Base-by-base conservation (phyloP, 1,140 invertebrate species). In the Drosophila varians region DNA sequence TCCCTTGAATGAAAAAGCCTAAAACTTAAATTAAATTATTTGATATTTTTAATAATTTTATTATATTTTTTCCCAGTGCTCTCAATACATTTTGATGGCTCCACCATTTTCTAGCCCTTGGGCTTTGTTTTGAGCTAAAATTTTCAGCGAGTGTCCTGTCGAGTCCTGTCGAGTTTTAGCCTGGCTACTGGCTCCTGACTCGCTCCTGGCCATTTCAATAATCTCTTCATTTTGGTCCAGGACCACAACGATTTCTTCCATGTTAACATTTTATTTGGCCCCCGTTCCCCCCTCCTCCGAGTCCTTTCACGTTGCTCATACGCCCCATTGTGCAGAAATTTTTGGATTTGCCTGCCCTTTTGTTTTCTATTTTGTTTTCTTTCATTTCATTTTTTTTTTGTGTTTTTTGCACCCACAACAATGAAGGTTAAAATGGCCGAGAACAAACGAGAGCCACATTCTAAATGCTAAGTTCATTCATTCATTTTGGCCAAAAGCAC, bases 181-280 rank as follows among this genome's bases (percentile, higher is more conserved):
- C 25, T 23, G 21, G 5, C 21, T 7, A 5, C 25, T 26, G 6
- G 4, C 25, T 26, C 28, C 25, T 7, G 26, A 11, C 4, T 25
- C 9, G 12, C 25, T 55, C 36, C 18, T 72, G 80, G 76, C 60
- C 76, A 87, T 86, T 86, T 80, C 77, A 86, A 84, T 86, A 86
- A 86, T 86, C 80, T 86, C 82, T 86, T 86, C 82, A 86, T 86
- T 86, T 77, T 56, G 38, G n/a, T n/a, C 43, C 31, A 21, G 28
- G 40, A 38, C 71, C 71, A 65, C 61, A 83, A 74, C 52, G 74
- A 70, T 75, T 76, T 60, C 48, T 61, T 66, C 42, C 80, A 76
- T 84, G 76, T 86, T 87, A 87, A 87, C 80, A 87, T 87, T 86
- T 86, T 86, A 87, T 87, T 80, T 87, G 68, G 55, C 76, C 54